Base-by-base conservation (phyloP, 2,888 invertebrate species). In the Tetramorium bicarinatum region DNA sequence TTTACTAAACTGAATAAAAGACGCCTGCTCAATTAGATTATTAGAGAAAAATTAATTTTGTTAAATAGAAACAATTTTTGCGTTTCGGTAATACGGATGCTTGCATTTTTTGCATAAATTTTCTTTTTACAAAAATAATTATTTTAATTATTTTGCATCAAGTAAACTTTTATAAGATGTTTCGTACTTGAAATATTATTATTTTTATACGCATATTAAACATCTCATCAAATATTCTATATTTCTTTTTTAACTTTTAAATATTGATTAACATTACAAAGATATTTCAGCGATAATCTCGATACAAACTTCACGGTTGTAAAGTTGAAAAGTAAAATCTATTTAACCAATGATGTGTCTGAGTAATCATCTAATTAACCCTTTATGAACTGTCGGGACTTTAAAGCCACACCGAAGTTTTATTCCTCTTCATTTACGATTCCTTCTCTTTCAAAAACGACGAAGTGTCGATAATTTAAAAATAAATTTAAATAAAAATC, bases 361-460 rank as follows among this genome's bases (percentile, higher is more conserved):
- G 29, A 69, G 49, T 49, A 69, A 69, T 49, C 29, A 34, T 21
- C 29, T 49, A 49, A 67, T 67, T 67, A 47, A 67, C 47, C 29
- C 47, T 29, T 67, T 18, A 29, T 29, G 47, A 67, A 67, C 18
- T 67, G 66, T 44, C 47, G 66, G 18, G 29, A 47, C 66, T 67
- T 67, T 2, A 67, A 47, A 29, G 25, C 18, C 47, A 3, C 41
- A 66, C 8, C 25, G 25, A 66, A 25, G 25, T 47, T 25, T 4
- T 47, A 44, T 66, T 11, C 11, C n/a, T 2, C 1, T 41, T 64
- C 13, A 64, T 41, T 21, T 11, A 41, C 13, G 41, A 21, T 61
- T 62, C 3, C 9, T 38, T n/a, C 38, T n/a, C 61, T 38, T 38
- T 54, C 9, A 2, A 62, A n/a, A 62, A 62, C 2, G 18, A 61